Conservation (phyloP, 2,888 invertebrate genomes). For the Cremastinae sp. region DNA sequence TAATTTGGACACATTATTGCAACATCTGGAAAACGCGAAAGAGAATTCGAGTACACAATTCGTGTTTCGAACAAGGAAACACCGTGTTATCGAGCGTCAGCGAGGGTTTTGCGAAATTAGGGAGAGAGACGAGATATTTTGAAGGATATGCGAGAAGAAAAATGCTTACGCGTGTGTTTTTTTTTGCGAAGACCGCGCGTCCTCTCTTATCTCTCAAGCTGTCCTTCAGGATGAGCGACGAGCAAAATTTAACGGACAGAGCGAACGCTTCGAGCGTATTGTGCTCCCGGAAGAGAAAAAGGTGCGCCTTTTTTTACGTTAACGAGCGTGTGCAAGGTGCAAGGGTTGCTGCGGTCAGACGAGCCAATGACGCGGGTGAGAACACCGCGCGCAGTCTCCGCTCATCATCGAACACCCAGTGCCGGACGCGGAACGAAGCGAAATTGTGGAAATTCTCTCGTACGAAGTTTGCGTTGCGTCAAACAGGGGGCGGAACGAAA, state of each 20-base stretch:
- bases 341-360: conserved; percentile 31
- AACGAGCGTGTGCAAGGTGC: conserved; percentile 10
- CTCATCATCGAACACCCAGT: conserved; percentile 66
- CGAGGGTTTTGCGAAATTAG: too few relatives aligned
- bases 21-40: too few relatives aligned
- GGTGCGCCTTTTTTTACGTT: conserved; percentile 11
- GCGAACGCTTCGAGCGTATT: neutral
- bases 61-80: too few relatives aligned
- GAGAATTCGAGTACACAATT: too few relatives aligned
- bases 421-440: conserved; percentile 42
- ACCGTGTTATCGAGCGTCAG: too few relatives aligned
- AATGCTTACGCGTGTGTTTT: neutral
- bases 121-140: too few relatives aligned
- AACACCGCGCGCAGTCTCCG: conserved; percentile 70
- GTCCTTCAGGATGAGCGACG: conserved; percentile 1
- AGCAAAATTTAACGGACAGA: neutral
- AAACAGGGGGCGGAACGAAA: conserved; percentile 26
- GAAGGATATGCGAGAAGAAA: neutral
- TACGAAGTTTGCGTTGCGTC: neutral
- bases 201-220: neutral
- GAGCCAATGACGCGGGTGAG: conserved; percentile 31
- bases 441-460: conserved; percentile 17
- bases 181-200: neutral
- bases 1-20: too few relatives aligned
- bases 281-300: neutral